A percentile compares a stretch with the other conserved stretches of the same genome.
phyloP scores from a whole-genome alignment of 2,113 vertebrate species.

The Ceyx margarethae region DNA sequence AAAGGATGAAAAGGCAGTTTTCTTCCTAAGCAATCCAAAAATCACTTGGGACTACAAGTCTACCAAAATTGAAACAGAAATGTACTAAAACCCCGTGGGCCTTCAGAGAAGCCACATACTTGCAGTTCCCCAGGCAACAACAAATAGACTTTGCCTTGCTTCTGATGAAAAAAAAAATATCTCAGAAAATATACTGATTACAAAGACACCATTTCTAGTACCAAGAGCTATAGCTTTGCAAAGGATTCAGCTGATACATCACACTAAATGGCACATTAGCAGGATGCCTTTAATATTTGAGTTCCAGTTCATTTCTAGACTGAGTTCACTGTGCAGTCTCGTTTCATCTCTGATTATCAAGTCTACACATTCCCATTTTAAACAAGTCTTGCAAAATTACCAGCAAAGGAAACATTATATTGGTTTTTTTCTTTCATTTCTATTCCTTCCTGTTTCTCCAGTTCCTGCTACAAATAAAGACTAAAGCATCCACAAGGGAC shows the following conservation, averaged over 20 bases:
- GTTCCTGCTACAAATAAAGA: background rate
- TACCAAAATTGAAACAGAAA: background rate
- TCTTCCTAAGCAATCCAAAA: background rate
- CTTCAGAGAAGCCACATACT: background rate
- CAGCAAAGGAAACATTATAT: background rate
- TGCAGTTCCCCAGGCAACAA: background rate
- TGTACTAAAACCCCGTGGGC: background rate
- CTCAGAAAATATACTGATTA: background rate
- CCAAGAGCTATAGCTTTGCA: background rate
- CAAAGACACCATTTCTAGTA: background rate
- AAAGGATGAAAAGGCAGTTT: conserved; percentile 12
- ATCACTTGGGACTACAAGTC: background rate
- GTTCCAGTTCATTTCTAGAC: background rate
- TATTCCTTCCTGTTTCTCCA: background rate
- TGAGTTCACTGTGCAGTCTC: background rate
- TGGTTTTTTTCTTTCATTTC: background rate
- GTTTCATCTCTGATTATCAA: background rate
- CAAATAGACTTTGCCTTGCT: background rate
- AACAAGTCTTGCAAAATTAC: background rate
- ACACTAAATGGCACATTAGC: background rate
- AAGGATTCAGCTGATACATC: background rate
- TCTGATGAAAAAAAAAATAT: background rate
- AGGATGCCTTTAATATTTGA: background rate
- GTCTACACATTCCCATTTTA: background rate
- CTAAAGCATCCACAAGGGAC: background rate